Percentiles rank a stretch among this genome's conserved stretches.
Evolutionary conservation across 2,888 invertebrate genomes (phyloP).

Genomic region (Agrochola circellaris): DNA sequence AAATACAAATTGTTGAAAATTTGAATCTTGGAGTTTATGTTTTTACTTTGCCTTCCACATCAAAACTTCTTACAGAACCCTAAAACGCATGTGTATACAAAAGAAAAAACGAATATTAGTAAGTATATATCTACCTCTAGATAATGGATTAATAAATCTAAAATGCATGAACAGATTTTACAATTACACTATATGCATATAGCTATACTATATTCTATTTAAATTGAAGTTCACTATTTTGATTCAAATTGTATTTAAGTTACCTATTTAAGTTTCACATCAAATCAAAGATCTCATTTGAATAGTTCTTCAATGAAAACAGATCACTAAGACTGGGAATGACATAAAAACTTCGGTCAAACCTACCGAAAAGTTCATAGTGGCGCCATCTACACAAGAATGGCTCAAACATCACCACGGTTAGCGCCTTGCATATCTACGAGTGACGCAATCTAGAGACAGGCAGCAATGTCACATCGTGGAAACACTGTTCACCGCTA

Average conservation of each 20-base stretch:
- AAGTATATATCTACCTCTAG: constrained; percentile 5
- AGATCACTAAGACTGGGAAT: neutral
- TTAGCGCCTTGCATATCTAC: neutral
- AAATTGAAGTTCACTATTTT: constrained; percentile 1
- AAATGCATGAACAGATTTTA: constrained; percentile 6
- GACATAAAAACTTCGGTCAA: neutral
- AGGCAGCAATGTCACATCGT: neutral
- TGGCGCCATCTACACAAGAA: constrained; percentile 38
- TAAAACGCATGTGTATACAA: neutral
- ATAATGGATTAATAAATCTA: constrained; percentile 5
- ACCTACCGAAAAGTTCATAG: neutral
- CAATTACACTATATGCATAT: no score
- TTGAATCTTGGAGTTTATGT: constrained; percentile 76
- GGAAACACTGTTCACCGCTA: constrained; percentile 12
- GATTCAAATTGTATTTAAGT: constrained; percentile 13
- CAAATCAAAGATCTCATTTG: neutral
- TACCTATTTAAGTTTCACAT: neutral
- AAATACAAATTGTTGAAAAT: constrained; percentile 90
- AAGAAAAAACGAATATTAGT: neutral
- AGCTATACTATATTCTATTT: no score
- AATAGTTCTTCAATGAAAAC: neutral
- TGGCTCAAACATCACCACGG: neutral
- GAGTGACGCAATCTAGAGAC: neutral
- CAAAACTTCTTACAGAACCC: constrained; percentile 13
- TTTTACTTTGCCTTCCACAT: constrained; percentile 57